phyloP scores from a whole-genome alignment of 2,888 invertebrate genomes.

The Pyrochroa serraticornis region DNA sequence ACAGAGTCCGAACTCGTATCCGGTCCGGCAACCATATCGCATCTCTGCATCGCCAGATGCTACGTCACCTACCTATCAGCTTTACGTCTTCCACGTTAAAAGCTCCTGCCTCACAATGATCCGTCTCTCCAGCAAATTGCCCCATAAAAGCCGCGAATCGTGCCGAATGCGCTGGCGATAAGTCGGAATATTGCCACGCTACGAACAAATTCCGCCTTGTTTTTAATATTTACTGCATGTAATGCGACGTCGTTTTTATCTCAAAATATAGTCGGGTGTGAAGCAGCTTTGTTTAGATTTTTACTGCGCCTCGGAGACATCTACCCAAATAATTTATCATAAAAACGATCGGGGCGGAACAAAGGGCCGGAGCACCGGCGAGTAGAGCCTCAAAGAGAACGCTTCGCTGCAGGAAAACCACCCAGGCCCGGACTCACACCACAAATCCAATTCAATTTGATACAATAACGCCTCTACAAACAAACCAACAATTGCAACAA shows the following conservation, averaged over 20 bases:
- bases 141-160: conserved; percentile 14
- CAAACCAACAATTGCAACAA: no score
- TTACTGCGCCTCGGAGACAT: conserved; percentile 44
- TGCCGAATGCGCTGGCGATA: conserved; percentile 12
- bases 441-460: no score
- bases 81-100: conserved; percentile 14
- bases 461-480: no score
- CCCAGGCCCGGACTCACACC: no score
- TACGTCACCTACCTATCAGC: conserved; percentile 12
- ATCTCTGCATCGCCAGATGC: conserved; percentile 14
- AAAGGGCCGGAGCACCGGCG: conserved; percentile 23
- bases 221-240: conserved; percentile 37
- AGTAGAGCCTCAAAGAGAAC: no score
- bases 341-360: conserved; percentile 41
- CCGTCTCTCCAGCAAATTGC: conserved; percentile 18
- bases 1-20: conserved; percentile 25
- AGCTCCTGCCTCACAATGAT: conserved; percentile 19
- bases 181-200: conserved; percentile 10
- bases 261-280: conserved; percentile 7
- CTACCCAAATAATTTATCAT: conserved; percentile 45
- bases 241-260: conserved; percentile 36
- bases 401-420: no score
- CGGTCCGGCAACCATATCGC: conserved; percentile 18
- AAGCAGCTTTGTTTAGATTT: conserved; percentile 45
- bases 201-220: conserved; percentile 18